phyloP scores from a whole-genome alignment of 2,888 invertebrate species.

The Andrena marginata region DNA sequence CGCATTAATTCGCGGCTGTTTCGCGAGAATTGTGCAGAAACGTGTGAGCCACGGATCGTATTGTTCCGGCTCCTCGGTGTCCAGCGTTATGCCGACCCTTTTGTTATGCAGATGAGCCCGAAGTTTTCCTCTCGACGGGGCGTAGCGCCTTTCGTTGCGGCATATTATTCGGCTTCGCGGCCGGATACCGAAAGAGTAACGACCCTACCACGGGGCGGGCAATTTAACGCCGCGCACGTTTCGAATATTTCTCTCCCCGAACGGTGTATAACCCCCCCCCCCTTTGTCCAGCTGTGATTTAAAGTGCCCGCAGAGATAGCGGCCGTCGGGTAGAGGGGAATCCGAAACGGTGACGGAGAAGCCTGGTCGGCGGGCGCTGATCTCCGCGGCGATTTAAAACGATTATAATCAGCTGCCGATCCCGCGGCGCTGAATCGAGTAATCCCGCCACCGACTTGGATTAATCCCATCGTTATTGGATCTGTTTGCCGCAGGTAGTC shows the following conservation, averaged over 20 bases:
- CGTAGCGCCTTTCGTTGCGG: constrained; percentile 38
- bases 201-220: constrained; percentile 31
- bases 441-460: not conserved
- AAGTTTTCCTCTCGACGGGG: constrained; percentile 60
- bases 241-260: constrained; percentile 15
- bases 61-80: constrained; percentile 53
- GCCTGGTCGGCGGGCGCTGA: not conserved
- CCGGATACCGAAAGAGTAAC: constrained; percentile 47
- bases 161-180: constrained; percentile 55
- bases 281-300: constrained; percentile 2
- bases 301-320: not conserved
- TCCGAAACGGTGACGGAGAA: not conserved
- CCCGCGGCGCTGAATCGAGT: not conserved
- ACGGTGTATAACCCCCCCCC: not conserved
- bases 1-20: constrained; percentile 63
- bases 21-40: constrained; percentile 68
- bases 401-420: constrained; percentile 6
- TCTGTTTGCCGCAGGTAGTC: constrained; percentile 64
- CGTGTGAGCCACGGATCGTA: constrained; percentile 50
- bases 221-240: constrained; percentile 32
- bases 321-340: not conserved
- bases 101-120: constrained; percentile 61
- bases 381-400: constrained; percentile 11
- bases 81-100: constrained; percentile 56
- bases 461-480: constrained; percentile 60